phyloP scores from a whole-genome alignment of 2,797 vertebrate species.

The Karalla daura region DNA sequence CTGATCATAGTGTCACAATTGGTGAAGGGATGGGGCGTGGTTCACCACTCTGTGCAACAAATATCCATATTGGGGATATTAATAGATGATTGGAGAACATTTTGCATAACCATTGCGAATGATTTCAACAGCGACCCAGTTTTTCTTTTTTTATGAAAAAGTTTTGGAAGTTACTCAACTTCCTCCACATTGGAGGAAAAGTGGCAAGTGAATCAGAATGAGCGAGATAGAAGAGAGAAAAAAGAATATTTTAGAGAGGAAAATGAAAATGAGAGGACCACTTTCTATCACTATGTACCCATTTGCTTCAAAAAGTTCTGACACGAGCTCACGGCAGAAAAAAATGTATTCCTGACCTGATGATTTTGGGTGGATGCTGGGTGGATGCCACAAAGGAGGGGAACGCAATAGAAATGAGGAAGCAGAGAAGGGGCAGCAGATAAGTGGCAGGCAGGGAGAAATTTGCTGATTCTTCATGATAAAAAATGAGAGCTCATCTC shows the following conservation, averaged over 20 bases:
- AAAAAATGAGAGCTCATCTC: constrained; percentile 16
- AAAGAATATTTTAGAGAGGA: no score
- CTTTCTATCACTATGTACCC: constrained; percentile 8
- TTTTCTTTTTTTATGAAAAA: no score
- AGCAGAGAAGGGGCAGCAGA: background rate
- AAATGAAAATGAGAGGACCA: background rate
- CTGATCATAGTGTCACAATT: no score
- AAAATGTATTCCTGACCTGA: background rate
- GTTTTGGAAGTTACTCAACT: background rate
- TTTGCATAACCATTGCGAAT: no score
- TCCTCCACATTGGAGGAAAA: background rate
- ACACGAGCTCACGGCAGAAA: background rate
- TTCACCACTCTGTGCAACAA: no score
- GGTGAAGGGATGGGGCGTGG: no score
- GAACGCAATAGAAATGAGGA: background rate
- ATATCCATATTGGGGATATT: no score
- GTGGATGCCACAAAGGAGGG: background rate
- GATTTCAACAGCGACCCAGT: no score
- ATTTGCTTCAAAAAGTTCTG: background rate
- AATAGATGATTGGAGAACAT: no score
- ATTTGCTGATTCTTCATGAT: constrained; percentile 12
- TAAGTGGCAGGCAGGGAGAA: background rate
- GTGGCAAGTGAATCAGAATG: background rate
- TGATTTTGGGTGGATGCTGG: background rate
- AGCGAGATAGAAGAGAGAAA: background rate